These are phyloP conservation scores for Eurosta solidaginis DNA, from an alignment of 1,140 invertebrate species.

Conservation along the genomic window DNA sequence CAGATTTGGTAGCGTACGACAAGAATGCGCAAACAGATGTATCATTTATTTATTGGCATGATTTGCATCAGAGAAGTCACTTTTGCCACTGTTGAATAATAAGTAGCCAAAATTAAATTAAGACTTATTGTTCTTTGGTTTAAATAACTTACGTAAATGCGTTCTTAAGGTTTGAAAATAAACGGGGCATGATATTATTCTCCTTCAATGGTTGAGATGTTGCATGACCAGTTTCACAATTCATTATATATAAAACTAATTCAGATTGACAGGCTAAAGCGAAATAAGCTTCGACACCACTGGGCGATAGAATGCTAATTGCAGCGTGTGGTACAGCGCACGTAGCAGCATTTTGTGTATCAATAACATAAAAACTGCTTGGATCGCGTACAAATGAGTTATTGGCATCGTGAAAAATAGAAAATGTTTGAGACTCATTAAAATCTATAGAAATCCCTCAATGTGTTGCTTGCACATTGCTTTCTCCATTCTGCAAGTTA, in stretches of 20 bases:
- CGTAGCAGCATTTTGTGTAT: constrained; percentile 68
- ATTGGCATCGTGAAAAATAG: constrained; percentile 73
- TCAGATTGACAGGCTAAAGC: constrained; percentile 71
- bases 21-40: constrained; percentile 50
- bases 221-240: constrained; percentile 62
- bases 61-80: constrained; percentile 42
- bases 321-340: constrained; percentile 76
- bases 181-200: constrained; percentile 79
- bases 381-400: constrained; percentile 67
- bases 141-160: constrained; percentile 66
- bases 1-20: constrained; percentile 43
- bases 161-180: constrained; percentile 82
- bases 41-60: constrained; percentile 54
- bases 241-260: constrained; percentile 52
- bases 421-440: constrained; percentile 54
- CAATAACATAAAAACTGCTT: constrained; percentile 74
- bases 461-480: neutral
- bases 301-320: constrained; percentile 69
- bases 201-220: constrained; percentile 73
- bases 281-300: constrained; percentile 79
- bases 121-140: neutral
- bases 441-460: constrained; percentile 24
- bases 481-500: neutral
- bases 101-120: neutral
- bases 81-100: constrained; percentile 44